Conservation (phyloP, 30 jellyfish, hydroid and myxozoan genomes). For the Cassiopea andromeda region DNA sequence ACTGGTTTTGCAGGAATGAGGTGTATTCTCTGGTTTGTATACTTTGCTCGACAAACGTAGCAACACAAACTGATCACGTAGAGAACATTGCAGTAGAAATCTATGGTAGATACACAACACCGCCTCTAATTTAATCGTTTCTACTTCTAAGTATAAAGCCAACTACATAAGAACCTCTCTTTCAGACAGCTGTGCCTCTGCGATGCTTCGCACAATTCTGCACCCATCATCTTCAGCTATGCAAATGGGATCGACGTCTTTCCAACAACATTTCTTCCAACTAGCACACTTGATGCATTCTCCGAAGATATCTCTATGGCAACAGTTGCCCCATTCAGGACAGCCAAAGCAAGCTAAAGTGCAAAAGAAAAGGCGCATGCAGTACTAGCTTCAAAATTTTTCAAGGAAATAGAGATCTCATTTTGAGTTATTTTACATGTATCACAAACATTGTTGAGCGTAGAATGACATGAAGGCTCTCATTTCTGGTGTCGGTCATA, state of each 20-base stretch:
- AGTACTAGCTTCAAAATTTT: neutral
- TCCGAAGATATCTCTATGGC: slow-evolving; percentile 97
- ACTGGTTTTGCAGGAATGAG: no score
- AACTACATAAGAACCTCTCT: slow-evolving; percentile 57
- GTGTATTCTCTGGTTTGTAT: no score
- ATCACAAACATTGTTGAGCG: neutral
- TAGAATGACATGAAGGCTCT: no score
- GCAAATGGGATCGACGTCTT: slow-evolving; percentile 93
- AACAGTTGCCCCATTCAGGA: slow-evolving; percentile 92
- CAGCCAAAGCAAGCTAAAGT: slow-evolving; percentile 95
- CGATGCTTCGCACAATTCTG: slow-evolving; percentile 88
- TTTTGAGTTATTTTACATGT: neutral
- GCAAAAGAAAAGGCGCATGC: neutral
- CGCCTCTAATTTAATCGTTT: no score
- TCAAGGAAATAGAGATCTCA: neutral
- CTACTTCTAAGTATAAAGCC: neutral
- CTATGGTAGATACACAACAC: no score
- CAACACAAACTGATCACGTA: no score
- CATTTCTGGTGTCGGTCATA: no score
- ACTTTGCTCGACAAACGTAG: no score
- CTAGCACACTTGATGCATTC: slow-evolving; percentile 95
- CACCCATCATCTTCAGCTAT: slow-evolving; percentile 99
- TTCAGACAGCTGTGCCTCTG: slow-evolving; percentile 81
- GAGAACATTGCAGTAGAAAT: no score
- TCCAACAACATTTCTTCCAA: slow-evolving; percentile 99